These are phyloP conservation scores for Periophthalmodon schlosseri DNA, from an alignment of 2,113 vertebrate genomes.

Conservation along the genomic window DNA sequence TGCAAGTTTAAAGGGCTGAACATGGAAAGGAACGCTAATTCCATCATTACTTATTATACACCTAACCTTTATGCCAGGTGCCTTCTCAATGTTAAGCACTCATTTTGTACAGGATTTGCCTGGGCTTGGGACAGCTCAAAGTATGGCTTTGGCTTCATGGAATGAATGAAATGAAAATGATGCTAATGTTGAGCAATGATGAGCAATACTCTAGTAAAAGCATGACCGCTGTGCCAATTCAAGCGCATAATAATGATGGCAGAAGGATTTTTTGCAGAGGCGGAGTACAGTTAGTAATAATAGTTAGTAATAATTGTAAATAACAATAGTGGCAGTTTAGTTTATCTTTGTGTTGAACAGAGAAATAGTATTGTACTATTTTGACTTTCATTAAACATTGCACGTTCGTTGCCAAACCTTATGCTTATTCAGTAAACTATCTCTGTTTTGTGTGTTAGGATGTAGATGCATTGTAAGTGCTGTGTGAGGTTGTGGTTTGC, in stretches of 20 bases:
- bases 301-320: neutral
- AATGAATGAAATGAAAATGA: neutral
- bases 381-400: neutral
- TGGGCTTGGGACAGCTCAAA: no score
- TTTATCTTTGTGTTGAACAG: no score
- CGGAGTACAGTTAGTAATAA: neutral
- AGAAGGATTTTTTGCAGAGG: neutral
- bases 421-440: neutral
- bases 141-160: no score
- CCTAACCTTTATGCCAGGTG: no score
- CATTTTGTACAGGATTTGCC: no score
- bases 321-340: neutral
- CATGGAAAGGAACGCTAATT: no score
- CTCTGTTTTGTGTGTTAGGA: neutral
- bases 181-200: neutral
- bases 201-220: neutral
- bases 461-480: conserved; percentile 5
- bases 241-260: neutral
- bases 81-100: no score
- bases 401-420: neutral
- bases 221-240: neutral
- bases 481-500: conserved; percentile 56
- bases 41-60: no score
- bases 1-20: no score
- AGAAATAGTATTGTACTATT: neutral